Evolutionary conservation across 2,113 vertebrate genomes (phyloP).

Genomic region (Ceuthmochares aereus): DNA sequence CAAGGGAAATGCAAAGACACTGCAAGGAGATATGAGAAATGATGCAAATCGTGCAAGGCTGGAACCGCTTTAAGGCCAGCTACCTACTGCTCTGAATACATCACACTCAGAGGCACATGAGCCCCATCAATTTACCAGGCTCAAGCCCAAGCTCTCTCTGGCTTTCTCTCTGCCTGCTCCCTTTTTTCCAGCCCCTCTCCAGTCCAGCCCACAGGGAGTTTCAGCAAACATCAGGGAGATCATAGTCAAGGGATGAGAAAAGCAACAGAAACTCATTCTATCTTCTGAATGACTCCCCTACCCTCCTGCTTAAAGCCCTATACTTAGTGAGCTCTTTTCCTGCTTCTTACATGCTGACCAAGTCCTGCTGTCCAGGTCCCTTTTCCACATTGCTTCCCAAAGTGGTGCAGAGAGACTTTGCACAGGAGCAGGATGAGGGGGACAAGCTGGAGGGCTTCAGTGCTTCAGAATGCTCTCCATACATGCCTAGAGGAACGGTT

Average conservation of each 20-base stretch:
- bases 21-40: neutral
- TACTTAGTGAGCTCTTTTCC: neutral
- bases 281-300: neutral
- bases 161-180: neutral
- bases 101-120: fast-evolving
- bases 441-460: neutral
- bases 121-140: neutral
- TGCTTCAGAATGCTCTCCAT: neutral
- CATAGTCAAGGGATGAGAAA: neutral
- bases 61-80: neutral
- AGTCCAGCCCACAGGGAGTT: neutral
- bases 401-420: neutral
- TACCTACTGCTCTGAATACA: neutral
- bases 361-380: neutral
- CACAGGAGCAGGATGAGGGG: neutral
- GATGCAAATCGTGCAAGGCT: neutral
- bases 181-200: neutral
- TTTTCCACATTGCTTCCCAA: neutral
- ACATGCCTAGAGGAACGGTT: neutral
- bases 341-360: neutral
- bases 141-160: no score
- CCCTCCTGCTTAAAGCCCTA: neutral
- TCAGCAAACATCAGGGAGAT: neutral
- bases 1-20: neutral
- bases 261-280: neutral